Percentiles rank a stretch among this genome's conserved stretches.
Conservation (phyloP, 1,140 invertebrate genomes). For the Hetaerina americana region DNA sequence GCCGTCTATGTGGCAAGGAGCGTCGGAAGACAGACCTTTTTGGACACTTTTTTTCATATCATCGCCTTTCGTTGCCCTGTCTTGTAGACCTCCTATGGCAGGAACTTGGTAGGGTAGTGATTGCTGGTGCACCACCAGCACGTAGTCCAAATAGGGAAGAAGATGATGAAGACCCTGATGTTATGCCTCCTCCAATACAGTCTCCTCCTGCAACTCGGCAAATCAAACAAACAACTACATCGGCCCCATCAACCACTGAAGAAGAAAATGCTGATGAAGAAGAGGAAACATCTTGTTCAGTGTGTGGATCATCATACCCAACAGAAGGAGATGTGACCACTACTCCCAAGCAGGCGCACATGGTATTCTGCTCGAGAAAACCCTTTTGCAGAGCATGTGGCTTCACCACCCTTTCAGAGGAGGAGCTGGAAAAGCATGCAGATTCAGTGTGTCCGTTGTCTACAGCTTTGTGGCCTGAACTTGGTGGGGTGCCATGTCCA, state of each 20-base stretch:
- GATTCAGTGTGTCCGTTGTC: not conserved
- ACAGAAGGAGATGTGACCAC: not conserved
- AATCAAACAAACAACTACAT: not conserved
- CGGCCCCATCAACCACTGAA: not conserved
- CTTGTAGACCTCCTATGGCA: constrained; percentile 10
- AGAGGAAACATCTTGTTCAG: not conserved
- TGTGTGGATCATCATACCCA: not conserved
- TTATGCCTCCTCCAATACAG: constrained; percentile 11
- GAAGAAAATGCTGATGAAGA: not conserved
- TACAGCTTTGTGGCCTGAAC: not conserved
- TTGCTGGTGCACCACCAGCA: constrained; percentile 10
- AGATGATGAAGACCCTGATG: not conserved
- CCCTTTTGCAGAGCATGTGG: not conserved
- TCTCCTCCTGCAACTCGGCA: not conserved
- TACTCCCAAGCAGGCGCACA: not conserved
- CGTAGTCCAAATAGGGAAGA: not conserved
- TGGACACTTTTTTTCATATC: constrained; percentile 15
- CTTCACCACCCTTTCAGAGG: not conserved
- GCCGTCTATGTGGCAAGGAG: constrained; percentile 13
- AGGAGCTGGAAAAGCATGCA: not conserved
- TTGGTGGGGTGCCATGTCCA: not conserved
- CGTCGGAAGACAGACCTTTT: constrained; percentile 12
- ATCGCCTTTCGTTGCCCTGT: constrained; percentile 9
- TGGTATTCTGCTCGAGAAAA: not conserved
- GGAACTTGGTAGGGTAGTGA: constrained; percentile 8